Evolutionary conservation across 2,888 invertebrate species (phyloP), one percentile per base, ranked within the genome.

Genomic region (Eristalinus sepulchralis): DNA sequence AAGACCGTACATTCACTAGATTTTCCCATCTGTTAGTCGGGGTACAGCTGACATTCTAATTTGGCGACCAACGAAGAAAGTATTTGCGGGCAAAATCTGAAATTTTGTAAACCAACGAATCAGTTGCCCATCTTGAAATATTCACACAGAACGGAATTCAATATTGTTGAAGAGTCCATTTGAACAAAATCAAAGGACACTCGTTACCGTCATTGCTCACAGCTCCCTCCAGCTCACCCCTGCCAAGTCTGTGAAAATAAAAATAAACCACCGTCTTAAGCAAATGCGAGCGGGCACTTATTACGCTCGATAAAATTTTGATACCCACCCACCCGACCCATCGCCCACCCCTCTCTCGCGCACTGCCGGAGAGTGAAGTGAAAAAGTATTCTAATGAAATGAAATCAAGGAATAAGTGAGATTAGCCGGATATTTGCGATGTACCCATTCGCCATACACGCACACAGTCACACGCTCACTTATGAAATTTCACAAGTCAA

Each of bases 361-460:
- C n/a, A n/a, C n/a, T n/a, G n/a, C 24, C 59, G 53, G 33, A 24
- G 9, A 24, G 27, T 8, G 53, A 34, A 62, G 55, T n/a, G 47
- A 71, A 57, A 70, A 82, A 70, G 68, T 75, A 79, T 83, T 83
- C 83, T 86, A 86, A 86, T 86, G 86, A 86, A 86, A 86, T 71
- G 55, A 79, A 83, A 86, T 86, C 86, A 83, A 86, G 73, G 78
- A 83, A 75, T 81, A 75, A 81, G 68, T 64, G 81, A 86, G 86
- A 86, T 86, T 86, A 86, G 83, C 83, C 70, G 86, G 83, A 86
- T 86, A 86, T 86, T 79, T 83, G 83, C 67, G 83, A 86, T 75
- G 47, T 75, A 79, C 67, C 83, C 77, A 80, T 76, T 75, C 62
- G 68, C 22, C 57, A 53, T 20, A 9, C 67, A 57, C 57, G 6